These are phyloP conservation scores for Mythimna pallens DNA, from an alignment of 2,888 invertebrate species.

Conservation along the genomic window DNA sequence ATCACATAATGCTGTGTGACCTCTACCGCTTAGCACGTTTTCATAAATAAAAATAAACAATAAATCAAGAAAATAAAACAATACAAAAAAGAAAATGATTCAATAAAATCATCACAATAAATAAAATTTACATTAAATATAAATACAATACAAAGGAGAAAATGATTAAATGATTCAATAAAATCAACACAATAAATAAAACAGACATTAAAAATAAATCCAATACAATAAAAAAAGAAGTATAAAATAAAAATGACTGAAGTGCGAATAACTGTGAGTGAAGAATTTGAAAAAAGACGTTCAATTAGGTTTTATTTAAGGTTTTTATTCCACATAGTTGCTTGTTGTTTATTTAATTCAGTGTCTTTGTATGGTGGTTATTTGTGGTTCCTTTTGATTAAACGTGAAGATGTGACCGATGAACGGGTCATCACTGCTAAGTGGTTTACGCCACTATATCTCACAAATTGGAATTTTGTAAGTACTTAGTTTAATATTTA, in stretches of 20 bases:
- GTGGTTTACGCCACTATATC: constrained; percentile 67
- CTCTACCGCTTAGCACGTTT: constrained; percentile 49
- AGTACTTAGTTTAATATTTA: constrained; percentile 58
- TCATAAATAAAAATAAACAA: background rate
- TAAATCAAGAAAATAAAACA: background rate
- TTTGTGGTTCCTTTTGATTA: constrained; percentile 40
- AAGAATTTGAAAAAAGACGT: constrained; percentile 12
- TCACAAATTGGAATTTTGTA: constrained; percentile 80
- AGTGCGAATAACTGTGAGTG: constrained; percentile 51
- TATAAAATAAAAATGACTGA: constrained; percentile 63
- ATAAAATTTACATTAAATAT: background rate
- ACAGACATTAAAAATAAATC: background rate
- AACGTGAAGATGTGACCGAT: constrained; percentile 58
- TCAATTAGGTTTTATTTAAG: constrained; percentile 27
- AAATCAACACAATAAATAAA: background rate
- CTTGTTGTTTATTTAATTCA: constrained; percentile 22
- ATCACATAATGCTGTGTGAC: constrained; percentile 50
- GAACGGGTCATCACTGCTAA: constrained; percentile 63
- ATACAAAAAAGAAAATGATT: background rate
- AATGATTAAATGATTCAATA: constrained; percentile 1
- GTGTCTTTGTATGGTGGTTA: constrained; percentile 30
- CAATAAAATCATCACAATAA: constrained; percentile 13
- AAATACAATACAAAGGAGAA: constrained; percentile 5
- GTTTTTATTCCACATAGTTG: constrained; percentile 45
- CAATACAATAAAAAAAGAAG: constrained; percentile 13